Percentiles rank a stretch among this genome's conserved stretches.
Conservation (phyloP, 2,797 vertebrate species). For the Lutjanus campechanus region DNA sequence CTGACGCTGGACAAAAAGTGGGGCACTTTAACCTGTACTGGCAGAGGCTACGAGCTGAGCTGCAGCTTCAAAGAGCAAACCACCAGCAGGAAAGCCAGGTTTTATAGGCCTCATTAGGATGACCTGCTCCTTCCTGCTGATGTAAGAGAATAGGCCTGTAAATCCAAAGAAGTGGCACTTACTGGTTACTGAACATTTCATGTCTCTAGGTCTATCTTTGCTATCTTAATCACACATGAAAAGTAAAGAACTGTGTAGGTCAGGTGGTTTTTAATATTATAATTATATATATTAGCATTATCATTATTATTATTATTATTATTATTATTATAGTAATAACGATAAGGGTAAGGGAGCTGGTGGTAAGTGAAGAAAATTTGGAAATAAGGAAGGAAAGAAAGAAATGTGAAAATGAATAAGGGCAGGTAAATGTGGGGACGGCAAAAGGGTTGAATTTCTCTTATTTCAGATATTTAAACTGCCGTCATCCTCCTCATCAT, state of each 20-base stretch:
- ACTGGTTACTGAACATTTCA: neutral
- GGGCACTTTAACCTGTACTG: neutral
- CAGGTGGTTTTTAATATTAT: neutral
- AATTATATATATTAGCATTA: neutral
- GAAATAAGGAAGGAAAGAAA: neutral
- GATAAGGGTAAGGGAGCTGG: neutral
- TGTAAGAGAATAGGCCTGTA: constrained; percentile 41
- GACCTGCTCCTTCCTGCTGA: constrained; percentile 57
- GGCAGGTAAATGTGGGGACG: neutral
- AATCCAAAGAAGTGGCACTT: constrained; percentile 25
- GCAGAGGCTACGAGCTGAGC: constrained; percentile 20
- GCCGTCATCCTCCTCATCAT: neutral
- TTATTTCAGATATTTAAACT: neutral
- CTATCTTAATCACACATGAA: neutral
- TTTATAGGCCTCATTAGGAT: constrained; percentile 73
- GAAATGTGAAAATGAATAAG: neutral
- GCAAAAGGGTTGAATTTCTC: neutral
- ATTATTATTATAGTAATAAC: neutral
- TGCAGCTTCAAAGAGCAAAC: constrained; percentile 67
- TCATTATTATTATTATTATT: no score
- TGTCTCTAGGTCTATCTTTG: neutral
- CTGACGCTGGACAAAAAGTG: neutral
- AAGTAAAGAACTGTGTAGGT: neutral
- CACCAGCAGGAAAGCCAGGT: constrained; percentile 55
- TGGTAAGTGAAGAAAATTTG: neutral